A percentile compares a stretch with the other conserved stretches of the same genome.
These are phyloP conservation scores for Colaptes auratus DNA, from an alignment of 2,113 vertebrate species.

Conservation along the genomic window DNA sequence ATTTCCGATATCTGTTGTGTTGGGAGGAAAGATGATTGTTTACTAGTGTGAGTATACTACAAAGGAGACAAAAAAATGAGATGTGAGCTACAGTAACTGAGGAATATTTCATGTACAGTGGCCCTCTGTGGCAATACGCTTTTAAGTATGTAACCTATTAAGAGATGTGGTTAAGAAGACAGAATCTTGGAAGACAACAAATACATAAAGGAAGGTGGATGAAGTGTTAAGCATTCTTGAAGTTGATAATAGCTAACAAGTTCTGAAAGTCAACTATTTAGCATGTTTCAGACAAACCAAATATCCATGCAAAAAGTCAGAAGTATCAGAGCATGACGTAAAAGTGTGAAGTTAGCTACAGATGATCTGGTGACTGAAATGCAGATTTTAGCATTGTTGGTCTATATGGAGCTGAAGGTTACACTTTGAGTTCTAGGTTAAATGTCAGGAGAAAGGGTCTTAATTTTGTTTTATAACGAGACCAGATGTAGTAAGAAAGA, in stretches of 20 bases:
- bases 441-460: background rate
- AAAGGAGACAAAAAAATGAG: background rate
- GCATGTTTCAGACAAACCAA: background rate
- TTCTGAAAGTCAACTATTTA: background rate
- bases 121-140: background rate
- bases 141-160: background rate
- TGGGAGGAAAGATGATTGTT: background rate
- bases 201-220: background rate
- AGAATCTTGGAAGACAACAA: background rate
- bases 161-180: background rate
- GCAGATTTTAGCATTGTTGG: background rate
- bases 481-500: background rate
- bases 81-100: background rate
- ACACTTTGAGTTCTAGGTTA: background rate
- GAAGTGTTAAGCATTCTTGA: background rate
- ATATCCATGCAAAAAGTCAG: background rate
- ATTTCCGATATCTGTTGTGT: background rate
- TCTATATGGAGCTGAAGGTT: background rate
- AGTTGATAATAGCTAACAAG: background rate
- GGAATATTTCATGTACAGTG: background rate
- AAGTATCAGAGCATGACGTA: background rate
- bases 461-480: background rate
- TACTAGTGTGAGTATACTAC: background rate
- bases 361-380: background rate
- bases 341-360: background rate